A percentile compares a stretch with the other conserved stretches of the same genome.
Conservation (phyloP, 1,140 invertebrate genomes). For the Bombus breviceps region DNA sequence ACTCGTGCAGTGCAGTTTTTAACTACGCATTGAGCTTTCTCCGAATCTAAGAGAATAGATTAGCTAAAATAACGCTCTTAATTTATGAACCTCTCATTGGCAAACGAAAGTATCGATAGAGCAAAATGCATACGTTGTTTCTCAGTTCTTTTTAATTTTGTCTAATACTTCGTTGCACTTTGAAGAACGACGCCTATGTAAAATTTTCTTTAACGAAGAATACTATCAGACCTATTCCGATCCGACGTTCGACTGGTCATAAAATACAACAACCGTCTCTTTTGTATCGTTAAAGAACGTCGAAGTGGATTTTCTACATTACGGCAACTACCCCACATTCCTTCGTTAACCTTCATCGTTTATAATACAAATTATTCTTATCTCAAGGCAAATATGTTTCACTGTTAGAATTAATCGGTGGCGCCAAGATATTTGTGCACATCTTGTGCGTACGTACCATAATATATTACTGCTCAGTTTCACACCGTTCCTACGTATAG, state of each 20-base stretch:
- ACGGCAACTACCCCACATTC: slow-evolving; percentile 17
- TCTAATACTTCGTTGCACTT: slow-evolving; percentile 36
- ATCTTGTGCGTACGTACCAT: slow-evolving; percentile 4
- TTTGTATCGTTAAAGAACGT: not conserved
- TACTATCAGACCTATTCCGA: not conserved
- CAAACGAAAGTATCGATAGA: slow-evolving; percentile 20
- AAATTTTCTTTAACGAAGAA: not conserved
- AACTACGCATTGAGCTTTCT: slow-evolving; percentile 29
- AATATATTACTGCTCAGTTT: slow-evolving; percentile 21
- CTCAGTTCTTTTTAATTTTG: not conserved
- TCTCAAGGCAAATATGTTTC: slow-evolving; percentile 67
- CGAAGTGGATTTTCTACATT: not conserved
- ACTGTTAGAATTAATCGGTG: slow-evolving; percentile 51
- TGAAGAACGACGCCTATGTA: not conserved
- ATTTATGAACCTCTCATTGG: slow-evolving; percentile 9
- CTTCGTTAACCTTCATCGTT: slow-evolving; percentile 12
- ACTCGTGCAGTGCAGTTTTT: slow-evolving; percentile 5
- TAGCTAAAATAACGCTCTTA: slow-evolving; percentile 3
- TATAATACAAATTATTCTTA: slow-evolving; percentile 51
- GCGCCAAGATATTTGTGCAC: slow-evolving; percentile 22
- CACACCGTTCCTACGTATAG: slow-evolving; percentile 25
- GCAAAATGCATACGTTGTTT: slow-evolving; percentile 11
- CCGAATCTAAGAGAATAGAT: slow-evolving; percentile 1
- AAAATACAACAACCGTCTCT: not conserved
- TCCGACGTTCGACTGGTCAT: not conserved